A percentile compares a stretch with the other conserved stretches of the same genome.
Evolutionary conservation across 2,888 invertebrate genomes (phyloP).

Genomic region (Ectemnius continuus): DNA sequence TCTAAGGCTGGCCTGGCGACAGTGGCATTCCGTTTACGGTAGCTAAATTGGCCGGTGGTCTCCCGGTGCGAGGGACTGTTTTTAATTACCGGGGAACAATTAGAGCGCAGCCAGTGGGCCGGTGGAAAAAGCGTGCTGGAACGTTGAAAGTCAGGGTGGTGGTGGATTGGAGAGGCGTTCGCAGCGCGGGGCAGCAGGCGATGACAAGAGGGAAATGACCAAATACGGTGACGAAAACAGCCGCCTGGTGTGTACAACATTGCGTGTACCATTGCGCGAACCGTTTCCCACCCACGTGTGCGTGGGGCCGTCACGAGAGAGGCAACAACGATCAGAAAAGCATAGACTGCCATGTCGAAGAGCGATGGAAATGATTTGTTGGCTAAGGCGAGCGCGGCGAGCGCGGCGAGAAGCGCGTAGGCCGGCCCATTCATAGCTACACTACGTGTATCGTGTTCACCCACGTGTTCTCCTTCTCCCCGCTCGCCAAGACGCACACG

Average conservation of each 20-base stretch:
- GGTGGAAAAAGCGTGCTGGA: no score
- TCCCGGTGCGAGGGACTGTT: no score
- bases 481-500: not conserved
- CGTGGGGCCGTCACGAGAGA: constrained; percentile 14
- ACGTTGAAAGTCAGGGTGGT: not conserved
- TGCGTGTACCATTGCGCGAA: constrained; percentile 54
- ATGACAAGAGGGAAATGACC: constrained; percentile 59
- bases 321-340: constrained; percentile 49
- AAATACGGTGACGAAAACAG: constrained; percentile 73
- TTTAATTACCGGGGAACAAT: no score
- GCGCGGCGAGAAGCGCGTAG: constrained; percentile 61
- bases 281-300: constrained; percentile 71
- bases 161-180: not conserved
- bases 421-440: constrained; percentile 72
- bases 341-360: constrained; percentile 42
- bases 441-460: constrained; percentile 24
- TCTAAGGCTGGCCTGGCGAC: no score
- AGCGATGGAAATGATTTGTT: constrained; percentile 68
- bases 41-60: no score
- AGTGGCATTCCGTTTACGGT: no score
- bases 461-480: constrained; percentile 33
- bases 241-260: constrained; percentile 52
- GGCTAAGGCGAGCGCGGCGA: constrained; percentile 55
- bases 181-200: constrained; percentile 12
- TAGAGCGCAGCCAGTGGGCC: no score